phyloP scores from a whole-genome alignment of 1,140 invertebrate genomes.

The Cyclargus thomasi region DNA sequence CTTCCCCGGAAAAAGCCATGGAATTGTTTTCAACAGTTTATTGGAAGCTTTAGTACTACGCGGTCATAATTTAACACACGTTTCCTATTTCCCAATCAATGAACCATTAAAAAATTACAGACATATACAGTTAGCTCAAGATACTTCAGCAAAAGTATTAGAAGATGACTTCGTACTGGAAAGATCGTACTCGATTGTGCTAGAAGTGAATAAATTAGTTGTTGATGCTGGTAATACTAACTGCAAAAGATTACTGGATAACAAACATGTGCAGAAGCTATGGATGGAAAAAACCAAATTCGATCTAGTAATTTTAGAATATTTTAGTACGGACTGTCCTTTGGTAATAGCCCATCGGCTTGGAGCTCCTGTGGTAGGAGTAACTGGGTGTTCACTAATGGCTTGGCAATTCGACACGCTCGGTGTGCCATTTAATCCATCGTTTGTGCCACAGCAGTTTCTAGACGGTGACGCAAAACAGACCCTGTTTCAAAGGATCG shows the following conservation, averaged over 20 bases:
- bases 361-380: constrained; percentile 2
- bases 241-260: not conserved
- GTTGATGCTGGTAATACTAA: not conserved
- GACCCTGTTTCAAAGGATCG: not conserved
- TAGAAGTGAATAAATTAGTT: not conserved
- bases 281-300: not conserved
- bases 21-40: constrained; percentile 5
- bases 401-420: not conserved
- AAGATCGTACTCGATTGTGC: not conserved
- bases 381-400: constrained; percentile 2
- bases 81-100: constrained; percentile 3
- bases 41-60: not conserved
- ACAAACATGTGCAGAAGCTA: not conserved
- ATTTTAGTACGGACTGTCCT: not conserved
- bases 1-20: constrained; percentile 1
- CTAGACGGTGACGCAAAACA: not conserved
- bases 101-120: not conserved
- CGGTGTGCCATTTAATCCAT: not conserved
- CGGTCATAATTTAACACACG: not conserved
- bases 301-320: not conserved
- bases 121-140: not conserved
- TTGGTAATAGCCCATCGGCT: not conserved
- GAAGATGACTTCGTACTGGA: not conserved
- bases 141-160: not conserved
- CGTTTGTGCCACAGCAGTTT: not conserved